These are phyloP conservation scores for Falcunculus frontatus DNA, from an alignment of 2,113 vertebrate genomes.

Conservation along the genomic window DNA sequence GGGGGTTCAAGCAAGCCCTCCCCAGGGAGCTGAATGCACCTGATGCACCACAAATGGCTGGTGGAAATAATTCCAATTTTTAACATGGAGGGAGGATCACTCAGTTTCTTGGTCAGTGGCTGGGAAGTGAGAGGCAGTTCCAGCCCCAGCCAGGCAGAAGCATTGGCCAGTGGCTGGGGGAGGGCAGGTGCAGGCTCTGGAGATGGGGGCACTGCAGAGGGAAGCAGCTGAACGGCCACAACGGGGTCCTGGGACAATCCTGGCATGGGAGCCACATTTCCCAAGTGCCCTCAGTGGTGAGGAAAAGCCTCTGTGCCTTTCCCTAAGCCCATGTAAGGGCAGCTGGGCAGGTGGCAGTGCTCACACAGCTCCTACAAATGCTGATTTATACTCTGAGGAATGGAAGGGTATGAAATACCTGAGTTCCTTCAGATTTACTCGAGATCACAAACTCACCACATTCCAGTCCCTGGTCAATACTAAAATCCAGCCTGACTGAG, in stretches of 20 bases:
- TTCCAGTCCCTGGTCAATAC: neutral
- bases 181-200: neutral
- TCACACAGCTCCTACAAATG: neutral
- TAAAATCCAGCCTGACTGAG: conserved; percentile 2
- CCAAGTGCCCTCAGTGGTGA: neutral
- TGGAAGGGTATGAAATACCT: neutral
- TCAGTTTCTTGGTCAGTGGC: neutral
- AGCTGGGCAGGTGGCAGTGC: neutral
- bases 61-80: neutral
- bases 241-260: neutral
- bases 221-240: neutral
- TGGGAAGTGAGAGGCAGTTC: neutral
- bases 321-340: accelerated
- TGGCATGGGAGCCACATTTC: neutral
- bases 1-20: neutral
- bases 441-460: neutral
- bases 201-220: neutral
- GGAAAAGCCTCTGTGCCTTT: neutral
- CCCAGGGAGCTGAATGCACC: neutral
- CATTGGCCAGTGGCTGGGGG: neutral
- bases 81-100: neutral
- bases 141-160: neutral
- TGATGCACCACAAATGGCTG: accelerated
- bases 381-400: neutral
- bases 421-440: neutral